Evolutionary conservation across 1,140 invertebrate species (phyloP), one percentile per base, ranked within the genome.

Genomic region (Panulirus ornatus): DNA sequence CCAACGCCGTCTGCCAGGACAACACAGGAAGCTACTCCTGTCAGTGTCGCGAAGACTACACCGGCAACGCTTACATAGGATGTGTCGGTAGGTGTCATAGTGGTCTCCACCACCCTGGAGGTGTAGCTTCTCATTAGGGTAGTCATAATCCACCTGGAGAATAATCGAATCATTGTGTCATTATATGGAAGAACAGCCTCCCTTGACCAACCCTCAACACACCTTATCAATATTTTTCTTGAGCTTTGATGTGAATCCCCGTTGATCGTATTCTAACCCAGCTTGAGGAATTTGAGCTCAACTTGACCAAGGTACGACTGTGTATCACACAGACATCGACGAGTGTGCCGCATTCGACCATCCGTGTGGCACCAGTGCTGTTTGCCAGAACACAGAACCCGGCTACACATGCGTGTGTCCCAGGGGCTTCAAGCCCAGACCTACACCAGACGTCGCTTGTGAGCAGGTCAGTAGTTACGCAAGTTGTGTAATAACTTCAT

Each of bases 331-430:
- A 94, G 98, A 99, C 94, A 96, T 99, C 91, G 96, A 99, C 93
- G 98, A 99, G 94, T 99, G 98, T 93, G 94, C 95, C 14, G 95
- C 95, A 6, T 94, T 97, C 91, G 96, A 97, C 87, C 96, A 95
- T 92, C 96, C 98, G 0, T 99, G 98, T 93, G 97, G 97, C 11
- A 94, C 95, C 5, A 96, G 98, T 93, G 98, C 98, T 0, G 95
- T 97, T 78, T 99, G 98, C 94, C 96, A 97, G 93, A 99, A 99
- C 93, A 94, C 96, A 0, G 94, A 95, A 6, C 98, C 98, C 1
- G 97, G 97, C 84, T 99, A 97, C 93, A 97, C 96, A 91, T 98
- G 98, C 93, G 93, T 97, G 40, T 98, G 97, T 93, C 97, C 97
- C 38, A 96, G 97, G 94, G 98, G 98, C 87, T 99, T 96, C 93